Base-by-base conservation (phyloP, 1,140 invertebrate species). In the Tachypleus tridentatus region DNA sequence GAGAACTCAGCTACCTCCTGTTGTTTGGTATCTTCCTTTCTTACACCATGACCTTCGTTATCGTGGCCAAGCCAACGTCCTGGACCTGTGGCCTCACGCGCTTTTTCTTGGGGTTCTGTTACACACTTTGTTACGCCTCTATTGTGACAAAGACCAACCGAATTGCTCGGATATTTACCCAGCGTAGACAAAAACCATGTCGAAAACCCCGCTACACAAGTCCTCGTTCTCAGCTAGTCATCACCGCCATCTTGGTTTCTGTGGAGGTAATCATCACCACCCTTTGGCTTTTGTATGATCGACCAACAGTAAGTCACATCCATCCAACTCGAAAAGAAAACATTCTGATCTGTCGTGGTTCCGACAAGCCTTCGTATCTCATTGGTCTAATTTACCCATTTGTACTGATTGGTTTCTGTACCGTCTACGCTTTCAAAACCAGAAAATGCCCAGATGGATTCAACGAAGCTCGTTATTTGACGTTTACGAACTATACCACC, bases 401-500 rank as follows among this genome's bases (percentile, higher is more conserved):
- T 48, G 64, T 83, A n/a, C 73, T 84, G 4, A 81, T 80, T 72
- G 77, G 77, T 4, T 73, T 79, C 58, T 89, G 86, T 74, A 88
- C 86, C 3, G 78, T 87, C 47, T 89, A 87, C 73, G 86, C 86
- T 49, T 80, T 89, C 66, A 86, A 86, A 74, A 88, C 86, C 4
- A 71, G 84, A 52, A 87, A 87, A 73, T 87, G 87, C 71, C 86
- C 86, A 3, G 86, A 85, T 69, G 87, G 87, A 58, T 88, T 89
- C 74, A 89, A 88, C 76, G 85, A 86, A 73, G 83, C 86, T 0
- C 81, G 85, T 51, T 85, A 85, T 69, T 86, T 88, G 68, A 86
- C 84, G 48, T 88, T 88, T 73, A 85, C 86, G 3, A 88, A 87
- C 79, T 89, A 89, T 73, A 86, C 85, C 1, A 87, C 86, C 3